Conservation (phyloP, 2,113 vertebrate species). For the Rhombomys opimus region DNA sequence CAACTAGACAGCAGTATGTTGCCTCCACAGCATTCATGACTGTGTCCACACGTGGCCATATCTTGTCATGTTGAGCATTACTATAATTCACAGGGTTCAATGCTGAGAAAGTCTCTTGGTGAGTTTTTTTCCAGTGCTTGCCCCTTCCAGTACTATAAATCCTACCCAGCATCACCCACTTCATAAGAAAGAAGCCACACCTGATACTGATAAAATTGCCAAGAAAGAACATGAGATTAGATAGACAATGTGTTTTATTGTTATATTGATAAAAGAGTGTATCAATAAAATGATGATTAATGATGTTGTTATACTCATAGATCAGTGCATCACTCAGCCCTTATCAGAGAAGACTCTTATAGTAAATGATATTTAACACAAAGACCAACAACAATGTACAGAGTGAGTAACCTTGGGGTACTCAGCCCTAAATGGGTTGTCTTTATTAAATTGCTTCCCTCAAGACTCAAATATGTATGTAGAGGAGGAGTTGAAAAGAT, state of each 20-base stretch:
- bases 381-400: neutral
- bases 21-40: neutral
- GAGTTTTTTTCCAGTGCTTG: neutral
- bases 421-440: neutral
- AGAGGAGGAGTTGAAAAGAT: neutral
- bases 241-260: neutral
- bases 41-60: neutral
- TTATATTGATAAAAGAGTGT: neutral
- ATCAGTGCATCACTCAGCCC: neutral
- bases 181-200: neutral
- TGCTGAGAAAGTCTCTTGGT: neutral
- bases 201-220: neutral
- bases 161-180: neutral
- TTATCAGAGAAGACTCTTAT: neutral
- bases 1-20: too few relatives aligned
- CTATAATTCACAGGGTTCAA: neutral
- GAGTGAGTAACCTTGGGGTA: neutral
- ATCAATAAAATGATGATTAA: neutral
- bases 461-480: too few relatives aligned
- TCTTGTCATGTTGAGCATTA: neutral
- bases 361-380: neutral
- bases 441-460: accelerated
- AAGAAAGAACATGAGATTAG: neutral
- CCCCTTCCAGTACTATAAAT: neutral
- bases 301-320: neutral